These are phyloP conservation scores for Mystacornis crossleyi DNA, from an alignment of 2,113 vertebrate species.

Conservation along the genomic window DNA sequence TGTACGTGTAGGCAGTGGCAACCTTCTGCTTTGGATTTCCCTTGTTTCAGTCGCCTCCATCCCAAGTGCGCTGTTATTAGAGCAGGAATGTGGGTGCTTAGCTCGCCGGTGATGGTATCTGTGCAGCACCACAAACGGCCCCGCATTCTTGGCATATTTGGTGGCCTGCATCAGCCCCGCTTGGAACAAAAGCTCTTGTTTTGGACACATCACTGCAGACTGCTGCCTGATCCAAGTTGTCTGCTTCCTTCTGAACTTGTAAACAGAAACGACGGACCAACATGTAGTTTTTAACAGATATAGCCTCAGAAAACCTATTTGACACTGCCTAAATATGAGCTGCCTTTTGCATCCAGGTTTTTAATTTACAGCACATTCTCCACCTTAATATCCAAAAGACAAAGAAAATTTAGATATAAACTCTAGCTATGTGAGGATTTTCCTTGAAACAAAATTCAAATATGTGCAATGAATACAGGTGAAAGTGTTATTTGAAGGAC, in stretches of 20 bases:
- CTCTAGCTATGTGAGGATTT: not conserved
- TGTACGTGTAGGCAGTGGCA: not conserved
- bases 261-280: not conserved
- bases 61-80: not conserved
- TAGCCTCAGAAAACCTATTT: not conserved
- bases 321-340: not conserved
- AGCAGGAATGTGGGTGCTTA: slow-evolving; percentile 2
- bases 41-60: not conserved
- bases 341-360: not conserved
- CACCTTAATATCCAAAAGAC: not conserved
- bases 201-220: slow-evolving; percentile 28
- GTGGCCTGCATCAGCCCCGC: slow-evolving; percentile 42
- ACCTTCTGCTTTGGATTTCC: not conserved
- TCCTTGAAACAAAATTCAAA: not conserved
- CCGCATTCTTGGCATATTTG: slow-evolving; percentile 59
- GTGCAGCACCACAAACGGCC: slow-evolving; percentile 26
- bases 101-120: slow-evolving; percentile 22
- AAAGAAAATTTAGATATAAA: not conserved
- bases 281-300: not conserved
- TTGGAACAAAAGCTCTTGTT: slow-evolving; percentile 69
- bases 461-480: not conserved
- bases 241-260: slow-evolving; percentile 26
- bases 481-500: not conserved
- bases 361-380: not conserved
- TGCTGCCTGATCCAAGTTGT: slow-evolving; percentile 28